Evolutionary conservation across 1,140 invertebrate genomes (phyloP).

Genomic region (Aphidius gifuensis): DNA sequence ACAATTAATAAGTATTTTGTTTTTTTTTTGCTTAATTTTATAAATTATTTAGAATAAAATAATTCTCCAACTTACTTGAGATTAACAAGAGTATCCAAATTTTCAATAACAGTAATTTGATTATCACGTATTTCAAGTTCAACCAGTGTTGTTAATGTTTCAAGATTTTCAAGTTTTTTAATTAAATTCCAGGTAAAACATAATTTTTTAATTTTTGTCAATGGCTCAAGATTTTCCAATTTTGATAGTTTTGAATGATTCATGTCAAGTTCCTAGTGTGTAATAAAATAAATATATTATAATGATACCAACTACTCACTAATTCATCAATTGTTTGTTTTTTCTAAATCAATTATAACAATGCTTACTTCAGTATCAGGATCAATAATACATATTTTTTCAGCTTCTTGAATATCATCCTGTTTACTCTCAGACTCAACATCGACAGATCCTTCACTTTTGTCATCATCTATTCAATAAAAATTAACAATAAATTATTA

Average conservation of each 20-base stretch:
- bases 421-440: slow-evolving; percentile 35
- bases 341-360: slow-evolving; percentile 9
- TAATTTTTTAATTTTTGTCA: slow-evolving; percentile 72
- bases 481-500: slow-evolving; percentile 6
- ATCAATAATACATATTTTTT: slow-evolving; percentile 49
- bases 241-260: slow-evolving; percentile 83
- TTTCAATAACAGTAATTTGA: slow-evolving; percentile 88
- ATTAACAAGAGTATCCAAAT: slow-evolving; percentile 81
- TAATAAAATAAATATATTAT: slow-evolving; percentile 5
- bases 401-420: slow-evolving; percentile 36
- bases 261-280: slow-evolving; percentile 71
- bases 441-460: slow-evolving; percentile 33
- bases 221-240: slow-evolving; percentile 76
- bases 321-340: background rate
- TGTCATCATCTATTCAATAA: slow-evolving; percentile 34
- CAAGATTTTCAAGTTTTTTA: slow-evolving; percentile 88
- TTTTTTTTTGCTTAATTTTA: background rate
- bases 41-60: background rate
- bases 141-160: slow-evolving; percentile 68
- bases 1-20: slow-evolving; percentile 1
- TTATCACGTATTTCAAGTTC: slow-evolving; percentile 97
- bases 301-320: background rate
- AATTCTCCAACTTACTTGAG: slow-evolving; percentile 72
- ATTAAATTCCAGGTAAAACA: slow-evolving; percentile 93
- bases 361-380: slow-evolving; percentile 44